Conservation (phyloP, 2,888 invertebrate species). For the Mongoloraphidia duomilia region DNA sequence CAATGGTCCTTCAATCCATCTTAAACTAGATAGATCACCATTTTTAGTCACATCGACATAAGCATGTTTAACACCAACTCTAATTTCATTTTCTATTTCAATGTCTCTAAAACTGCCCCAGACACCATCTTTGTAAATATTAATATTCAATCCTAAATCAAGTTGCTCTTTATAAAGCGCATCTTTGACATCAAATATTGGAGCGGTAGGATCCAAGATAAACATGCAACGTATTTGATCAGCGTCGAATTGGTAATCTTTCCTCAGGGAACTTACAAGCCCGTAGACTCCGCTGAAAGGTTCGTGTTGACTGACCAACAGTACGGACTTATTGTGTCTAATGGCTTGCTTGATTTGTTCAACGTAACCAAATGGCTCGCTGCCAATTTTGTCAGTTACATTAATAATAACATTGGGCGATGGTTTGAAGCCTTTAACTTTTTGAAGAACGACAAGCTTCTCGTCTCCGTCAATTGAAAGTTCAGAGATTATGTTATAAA, state of each 20-base stretch:
- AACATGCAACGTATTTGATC: constrained; percentile 44
- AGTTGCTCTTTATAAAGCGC: constrained; percentile 52
- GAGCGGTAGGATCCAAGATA: constrained; percentile 45
- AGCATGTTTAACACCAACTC: constrained; percentile 44
- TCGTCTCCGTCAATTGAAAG: constrained; percentile 33
- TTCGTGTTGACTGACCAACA: constrained; percentile 50
- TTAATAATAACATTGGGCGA: constrained; percentile 33
- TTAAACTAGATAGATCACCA: constrained; percentile 75
- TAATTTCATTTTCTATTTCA: constrained; percentile 37
- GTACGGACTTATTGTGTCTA: constrained; percentile 34
- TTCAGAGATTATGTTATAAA: constrained; percentile 33
- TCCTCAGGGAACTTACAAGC: constrained; percentile 73
- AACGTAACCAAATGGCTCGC: constrained; percentile 37
- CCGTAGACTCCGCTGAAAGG: constrained; percentile 70
- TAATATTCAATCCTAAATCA: constrained; percentile 61
- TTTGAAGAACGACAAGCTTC: constrained; percentile 34
- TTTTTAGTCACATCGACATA: constrained; percentile 61
- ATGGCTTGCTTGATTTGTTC: constrained; percentile 27
- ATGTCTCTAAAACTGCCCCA: constrained; percentile 50
- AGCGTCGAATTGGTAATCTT: constrained; percentile 40
- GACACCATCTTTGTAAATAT: constrained; percentile 48
- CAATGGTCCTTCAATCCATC: constrained; percentile 64
- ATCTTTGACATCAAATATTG: constrained; percentile 46
- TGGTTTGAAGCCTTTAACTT: constrained; percentile 27
- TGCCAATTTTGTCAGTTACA: constrained; percentile 24